Conservation (phyloP, 2,797 vertebrate species). For the Poeciliopsis turneri region DNA sequence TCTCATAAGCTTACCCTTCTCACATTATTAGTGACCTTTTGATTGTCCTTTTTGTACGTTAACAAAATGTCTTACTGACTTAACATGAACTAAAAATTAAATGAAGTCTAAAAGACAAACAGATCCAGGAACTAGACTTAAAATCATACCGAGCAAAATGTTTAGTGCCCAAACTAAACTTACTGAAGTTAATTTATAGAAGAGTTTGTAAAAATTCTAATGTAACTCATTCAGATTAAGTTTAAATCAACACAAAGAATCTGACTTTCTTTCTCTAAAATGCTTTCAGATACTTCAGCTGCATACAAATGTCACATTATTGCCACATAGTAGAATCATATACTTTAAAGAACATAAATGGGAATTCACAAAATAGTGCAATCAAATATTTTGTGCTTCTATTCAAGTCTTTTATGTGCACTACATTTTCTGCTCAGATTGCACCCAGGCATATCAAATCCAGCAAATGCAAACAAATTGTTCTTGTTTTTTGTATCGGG, state of each 20-base stretch:
- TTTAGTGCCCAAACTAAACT: background rate
- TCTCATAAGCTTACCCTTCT: background rate
- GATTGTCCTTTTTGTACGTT: background rate
- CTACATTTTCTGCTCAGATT: background rate
- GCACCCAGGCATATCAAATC: background rate
- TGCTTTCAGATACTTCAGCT: background rate
- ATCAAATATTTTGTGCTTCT: background rate
- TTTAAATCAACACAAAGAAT: background rate
- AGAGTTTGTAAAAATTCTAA: background rate
- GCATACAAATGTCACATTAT: background rate
- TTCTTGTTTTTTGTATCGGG: background rate
- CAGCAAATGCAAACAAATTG: background rate
- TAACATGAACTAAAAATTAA: background rate
- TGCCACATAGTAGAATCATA: background rate
- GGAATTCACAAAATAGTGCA: background rate
- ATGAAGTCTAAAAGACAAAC: no score
- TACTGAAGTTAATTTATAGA: background rate
- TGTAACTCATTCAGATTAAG: background rate
- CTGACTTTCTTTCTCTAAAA: background rate
- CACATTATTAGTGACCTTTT: background rate
- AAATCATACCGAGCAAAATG: background rate
- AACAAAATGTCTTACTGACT: background rate
- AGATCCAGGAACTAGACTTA: background rate
- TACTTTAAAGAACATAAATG: background rate
- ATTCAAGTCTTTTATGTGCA: background rate